Evolutionary conservation across 2,113 vertebrate genomes (phyloP), one percentile per base, ranked within the genome.

Genomic region (Ptilorrhoa leucosticta): DNA sequence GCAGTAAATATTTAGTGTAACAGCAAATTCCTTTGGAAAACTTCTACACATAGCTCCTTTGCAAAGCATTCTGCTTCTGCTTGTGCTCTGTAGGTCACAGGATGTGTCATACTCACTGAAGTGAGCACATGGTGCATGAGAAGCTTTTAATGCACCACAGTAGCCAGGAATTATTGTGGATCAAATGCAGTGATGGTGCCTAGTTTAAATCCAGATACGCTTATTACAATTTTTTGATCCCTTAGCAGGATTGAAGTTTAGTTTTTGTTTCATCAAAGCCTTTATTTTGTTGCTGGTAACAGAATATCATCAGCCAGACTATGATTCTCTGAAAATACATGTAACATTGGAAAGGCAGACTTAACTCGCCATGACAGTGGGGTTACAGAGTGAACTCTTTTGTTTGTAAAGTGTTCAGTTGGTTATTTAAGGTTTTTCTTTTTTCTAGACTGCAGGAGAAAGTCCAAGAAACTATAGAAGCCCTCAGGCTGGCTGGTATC

Each of bases 381-480:
- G 56, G 35, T 53, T 64, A 28, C 23, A 47, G 23, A 33, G 33
- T 26, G 42, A 57, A 10, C 27, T 91, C 6, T 65, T 54, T 28
- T 35, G 27, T 72, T 82, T 66, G 3, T 87, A 1, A 71, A 44
- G 11, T 42, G 27, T 65, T 83, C 12, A 8, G 15, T 39, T 33
- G 19, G 5, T 91, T 88, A 63, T 76, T 71, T 65, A 83, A 83
- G 16, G 20, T 87, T 90, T 93, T 61, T 96, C 73, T 95, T 90
- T 17, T 92, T 98, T 97, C 81, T 84, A 99, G 99, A 71, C 98
- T 99, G 63, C 99, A 99, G 96, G 99, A 99, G 72, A 99, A 99
- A 97, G 99, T 99, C 75, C 98, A 99, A 96, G 99, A 99, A 98
- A 99, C 99, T 10, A 99, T 99, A 66, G 99, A 99, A 97, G 98